Base-by-base conservation (phyloP, 2,888 invertebrate species). In the Drosophila nigritarsus region DNA sequence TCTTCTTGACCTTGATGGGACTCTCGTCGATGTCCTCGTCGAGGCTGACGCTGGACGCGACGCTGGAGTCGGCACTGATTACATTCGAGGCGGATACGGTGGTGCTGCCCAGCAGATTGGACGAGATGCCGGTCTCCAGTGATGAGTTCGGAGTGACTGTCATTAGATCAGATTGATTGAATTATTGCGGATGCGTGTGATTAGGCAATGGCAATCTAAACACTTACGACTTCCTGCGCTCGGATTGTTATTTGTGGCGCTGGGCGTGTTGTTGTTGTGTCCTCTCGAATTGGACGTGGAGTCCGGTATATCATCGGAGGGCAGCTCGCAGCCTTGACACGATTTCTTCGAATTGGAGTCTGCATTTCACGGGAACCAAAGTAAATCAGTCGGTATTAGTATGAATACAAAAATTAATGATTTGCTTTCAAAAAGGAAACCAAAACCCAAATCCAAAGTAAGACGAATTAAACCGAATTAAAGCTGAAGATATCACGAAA, bases 251-350 rank as follows among this genome's bases (percentile, higher is more conserved):
- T 95, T 96, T 69, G 96, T 96, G 64, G 96, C 96, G 91, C 95
- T 96, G 29, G 96, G 96, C 50, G 96, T 97, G 92, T 97, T 97
- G 92, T 97, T 97, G 91, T 97, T 96, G 91, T 96, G 95, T 60
- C 96, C 96, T 76, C 96, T 94, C 18, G 94, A 94, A 78, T 93
- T 93, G 40, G 96, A 95, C 36, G 95, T 94, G 45, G 96, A 94
- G 83, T 96, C 96, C 7, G 96, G 95, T 63, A 96, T 94, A 90
- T 96, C 96, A 82, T 96, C 96, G 55, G 95, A 95, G 67, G 95
- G 97, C 92, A 95, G 94, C 92, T 97, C 97, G 92, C 96, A 97
- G 82, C 96, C 97, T 94, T 96, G 97, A 93, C 94, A 96, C 90
- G 95, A 95, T 92, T 95, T 95, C 92, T 95, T 95, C 78, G 95